Conservation (phyloP, 2,888 invertebrate genomes). For the Agrochola circellaris region DNA sequence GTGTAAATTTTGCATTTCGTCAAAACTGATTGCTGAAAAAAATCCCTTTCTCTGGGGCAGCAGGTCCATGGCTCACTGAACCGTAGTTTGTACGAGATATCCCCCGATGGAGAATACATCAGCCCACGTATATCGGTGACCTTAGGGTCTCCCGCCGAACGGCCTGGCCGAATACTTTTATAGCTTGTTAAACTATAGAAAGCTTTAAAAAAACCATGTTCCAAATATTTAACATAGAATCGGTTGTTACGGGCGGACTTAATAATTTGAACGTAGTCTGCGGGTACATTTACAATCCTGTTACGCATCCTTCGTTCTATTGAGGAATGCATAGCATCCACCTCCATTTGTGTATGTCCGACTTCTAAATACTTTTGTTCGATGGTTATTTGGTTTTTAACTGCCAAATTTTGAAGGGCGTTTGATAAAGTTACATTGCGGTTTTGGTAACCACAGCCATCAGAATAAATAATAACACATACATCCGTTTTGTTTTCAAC, state of each 20-base stretch:
- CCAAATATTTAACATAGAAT: slow-evolving; percentile 39
- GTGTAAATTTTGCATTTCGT: slow-evolving; percentile 12
- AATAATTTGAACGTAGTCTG: slow-evolving; percentile 39
- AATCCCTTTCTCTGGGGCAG: slow-evolving; percentile 35
- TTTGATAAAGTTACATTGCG: slow-evolving; percentile 36
- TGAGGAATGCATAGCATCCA: slow-evolving; percentile 30
- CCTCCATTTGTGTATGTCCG: slow-evolving; percentile 32
- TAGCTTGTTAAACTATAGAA: slow-evolving; percentile 21
- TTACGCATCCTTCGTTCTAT: slow-evolving; percentile 24
- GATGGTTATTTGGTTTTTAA: slow-evolving; percentile 21
- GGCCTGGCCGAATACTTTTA: slow-evolving; percentile 14
- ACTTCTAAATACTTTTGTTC: slow-evolving; percentile 28
- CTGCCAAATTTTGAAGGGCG: slow-evolving; percentile 16
- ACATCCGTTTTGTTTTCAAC: slow-evolving; percentile 5
- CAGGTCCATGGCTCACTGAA: slow-evolving; percentile 39
- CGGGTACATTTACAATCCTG: slow-evolving; percentile 40
- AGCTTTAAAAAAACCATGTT: slow-evolving; percentile 38
- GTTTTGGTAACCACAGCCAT: slow-evolving; percentile 42
- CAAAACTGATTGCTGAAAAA: background rate
- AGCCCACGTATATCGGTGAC: slow-evolving; percentile 20
- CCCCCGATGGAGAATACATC: slow-evolving; percentile 28
- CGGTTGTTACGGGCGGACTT: slow-evolving; percentile 21
- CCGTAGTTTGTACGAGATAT: slow-evolving; percentile 44
- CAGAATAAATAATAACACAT: slow-evolving; percentile 36
- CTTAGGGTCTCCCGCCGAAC: background rate